Base-by-base conservation (phyloP, 2,888 invertebrate genomes). In the Oconnorella tubifera region DNA sequence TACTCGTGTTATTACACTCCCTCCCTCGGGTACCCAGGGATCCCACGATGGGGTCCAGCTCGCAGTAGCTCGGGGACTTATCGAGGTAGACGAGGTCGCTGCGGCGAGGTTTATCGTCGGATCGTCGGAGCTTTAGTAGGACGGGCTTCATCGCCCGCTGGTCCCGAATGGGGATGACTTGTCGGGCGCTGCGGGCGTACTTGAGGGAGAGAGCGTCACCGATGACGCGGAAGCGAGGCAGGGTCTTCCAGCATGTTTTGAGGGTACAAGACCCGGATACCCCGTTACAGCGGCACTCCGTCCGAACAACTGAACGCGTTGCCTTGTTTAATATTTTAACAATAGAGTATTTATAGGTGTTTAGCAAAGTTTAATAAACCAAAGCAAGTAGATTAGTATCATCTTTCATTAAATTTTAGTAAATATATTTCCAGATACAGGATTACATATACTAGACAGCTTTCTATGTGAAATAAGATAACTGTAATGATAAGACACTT, bases 211-310 rank as follows among this genome's bases (percentile, higher is more conserved):
- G 87, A 71, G 88, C 88, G 75, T 89, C 88, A 61, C 94, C 95
- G 65, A 96, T 88, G 23, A 29, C 27, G 1, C 60, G 48, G 85
- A 97, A 93, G 59, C 89, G 87, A 29, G 94, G 92, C 75, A 95
- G 84, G 29, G 92, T 91, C 78, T 90, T 89, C 96, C 97, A 97
- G 83, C 97, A 97, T n/a, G 96, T 97, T 81, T 91, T 90, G 85
- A 95, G 88, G 2, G 92, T 91, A 80, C 97, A 97, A 64, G 94
- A 94, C 0, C 96, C 97, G 60, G 94, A 94, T 65, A 97, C 93
- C n/a, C 97, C 97, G 83, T 96, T 96, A 78, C 97, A 97, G 83
- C 95, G 95, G 86, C 97, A 97, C 82, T 93, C 92, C 57, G 89
- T 83, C 66, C 60, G 10, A 19, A 51, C 53, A 4, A 51, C 23